Base-by-base conservation (phyloP, 2,797 vertebrate genomes). In the Hapalemur alaotrensis region DNA sequence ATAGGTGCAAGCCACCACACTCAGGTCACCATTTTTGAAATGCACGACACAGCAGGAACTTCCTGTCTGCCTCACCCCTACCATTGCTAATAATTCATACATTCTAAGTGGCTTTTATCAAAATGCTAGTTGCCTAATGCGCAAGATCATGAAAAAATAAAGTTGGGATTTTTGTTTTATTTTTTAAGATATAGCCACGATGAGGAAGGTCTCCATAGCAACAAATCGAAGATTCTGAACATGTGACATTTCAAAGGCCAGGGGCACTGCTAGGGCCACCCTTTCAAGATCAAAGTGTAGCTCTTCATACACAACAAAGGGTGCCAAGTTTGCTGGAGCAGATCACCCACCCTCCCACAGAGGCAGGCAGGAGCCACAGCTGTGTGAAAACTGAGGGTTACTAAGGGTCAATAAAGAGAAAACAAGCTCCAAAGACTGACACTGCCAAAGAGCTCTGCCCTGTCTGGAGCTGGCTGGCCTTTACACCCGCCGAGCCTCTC, bases 241-340 rank as follows among this genome's bases (percentile, higher is more conserved):
- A 72, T 20, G 41, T 70, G 92, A 91, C 93, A 80, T 59, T 94
- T 95, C n/a, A 91, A 96, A 97, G 78, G 67, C 23, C 84, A 79
- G 1, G 18, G 67, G 61, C 7, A 18, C 91, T 13, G 38, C 46
- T 5, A 82, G 67, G 61, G 76, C 6, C 57, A 96, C 52, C 79
- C 95, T 83, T 96, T 91, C 76, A 92, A 92, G 93, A 97, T 95
- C 93, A 95, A 93, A 96, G 89, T 80, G 65, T 23, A 9, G 81
- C 52, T 92, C 67, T 95, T 91, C 30, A 13, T 23, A 65, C 1
- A 17, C 63, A 54, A 72, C 73, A 41, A 83, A 96, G 81, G 67
- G 43, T 20, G 10, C 25, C 57, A 70, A 20, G 50, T 80, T 91
- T 75, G 43, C 73, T 30, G 76, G 52, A 32, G 25, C 3, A 0